A percentile compares a stretch with the other conserved stretches of the same genome.
phyloP scores from a whole-genome alignment of 1,140 invertebrate genomes.

The Cataglyphis hispanica region DNA sequence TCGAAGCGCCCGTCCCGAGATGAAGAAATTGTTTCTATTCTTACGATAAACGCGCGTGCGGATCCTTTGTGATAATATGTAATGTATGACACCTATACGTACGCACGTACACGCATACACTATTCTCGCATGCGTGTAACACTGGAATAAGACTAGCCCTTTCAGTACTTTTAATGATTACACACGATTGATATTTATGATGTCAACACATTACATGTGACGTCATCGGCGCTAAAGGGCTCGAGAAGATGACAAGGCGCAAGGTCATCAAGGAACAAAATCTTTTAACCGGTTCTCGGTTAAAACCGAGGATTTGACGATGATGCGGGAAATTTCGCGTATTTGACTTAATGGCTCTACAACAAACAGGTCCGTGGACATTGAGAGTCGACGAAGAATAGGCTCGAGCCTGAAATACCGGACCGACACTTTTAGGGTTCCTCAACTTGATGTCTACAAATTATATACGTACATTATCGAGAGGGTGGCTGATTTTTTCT shows the following conservation, averaged over 20 bases:
- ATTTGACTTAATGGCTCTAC: slow-evolving; percentile 17
- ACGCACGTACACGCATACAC: slow-evolving; percentile 68
- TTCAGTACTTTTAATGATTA: slow-evolving; percentile 21
- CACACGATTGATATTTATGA: slow-evolving; percentile 9
- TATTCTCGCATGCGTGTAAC: slow-evolving; percentile 37
- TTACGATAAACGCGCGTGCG: slow-evolving; percentile 73
- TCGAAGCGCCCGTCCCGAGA: slow-evolving; percentile 25
- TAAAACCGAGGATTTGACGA: slow-evolving; percentile 22
- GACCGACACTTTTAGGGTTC: slow-evolving; percentile 76
- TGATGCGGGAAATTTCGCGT: slow-evolving; percentile 19
- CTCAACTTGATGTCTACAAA: slow-evolving; percentile 73
- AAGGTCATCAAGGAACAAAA: slow-evolving; percentile 45
- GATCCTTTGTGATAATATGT: slow-evolving; percentile 85
- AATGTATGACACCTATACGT: slow-evolving; percentile 81
- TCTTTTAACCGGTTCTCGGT: slow-evolving; percentile 28
- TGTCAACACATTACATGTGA: not conserved
- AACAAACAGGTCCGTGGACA: slow-evolving; percentile 16
- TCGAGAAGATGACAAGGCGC: slow-evolving; percentile 39
- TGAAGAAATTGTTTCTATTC: slow-evolving; percentile 77
- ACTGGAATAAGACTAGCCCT: slow-evolving; percentile 26
- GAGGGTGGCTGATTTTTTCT: slow-evolving; percentile 79
- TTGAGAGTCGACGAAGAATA: slow-evolving; percentile 25
- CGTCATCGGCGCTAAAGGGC: slow-evolving; percentile 45
- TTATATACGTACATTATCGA: slow-evolving; percentile 76
- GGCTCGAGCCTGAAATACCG: slow-evolving; percentile 42